Evolutionary conservation across 2,113 vertebrate species (phyloP).

Genomic region (Phodopus roborovskii): DNA sequence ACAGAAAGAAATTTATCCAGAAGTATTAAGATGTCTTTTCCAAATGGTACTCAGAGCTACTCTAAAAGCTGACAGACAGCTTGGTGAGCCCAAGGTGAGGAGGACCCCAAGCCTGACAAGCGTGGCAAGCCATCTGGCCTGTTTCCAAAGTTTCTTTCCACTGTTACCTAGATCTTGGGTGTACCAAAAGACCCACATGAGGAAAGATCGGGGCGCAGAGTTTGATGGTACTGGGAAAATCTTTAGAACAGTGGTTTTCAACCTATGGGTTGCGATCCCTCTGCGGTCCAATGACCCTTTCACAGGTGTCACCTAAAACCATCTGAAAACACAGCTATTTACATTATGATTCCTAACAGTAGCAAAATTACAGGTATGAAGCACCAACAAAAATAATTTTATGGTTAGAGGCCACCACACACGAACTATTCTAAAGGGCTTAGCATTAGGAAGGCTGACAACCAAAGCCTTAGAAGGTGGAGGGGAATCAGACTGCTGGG

Average conservation of each 20-base stretch:
- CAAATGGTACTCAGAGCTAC: neutral
- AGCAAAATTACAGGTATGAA: neutral
- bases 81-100: neutral
- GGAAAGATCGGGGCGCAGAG: neutral
- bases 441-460: neutral
- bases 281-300: neutral
- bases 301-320: neutral
- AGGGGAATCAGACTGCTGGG: neutral
- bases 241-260: neutral
- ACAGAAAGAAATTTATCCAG: neutral
- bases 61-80: neutral
- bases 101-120: neutral
- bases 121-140: neutral
- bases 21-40: conserved; percentile 18
- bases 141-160: neutral
- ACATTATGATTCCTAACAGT: neutral
- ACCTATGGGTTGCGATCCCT: too few species aligned
- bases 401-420: neutral
- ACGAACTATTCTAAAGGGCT: neutral
- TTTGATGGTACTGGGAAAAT: neutral
- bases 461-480: neutral
- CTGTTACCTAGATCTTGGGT: neutral
- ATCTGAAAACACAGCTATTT: neutral
- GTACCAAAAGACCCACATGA: neutral
- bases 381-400: neutral